Percentiles rank a stretch among this genome's conserved stretches.
Conservation (phyloP, 1,140 invertebrate genomes). For the Harpegnathos saltator region DNA sequence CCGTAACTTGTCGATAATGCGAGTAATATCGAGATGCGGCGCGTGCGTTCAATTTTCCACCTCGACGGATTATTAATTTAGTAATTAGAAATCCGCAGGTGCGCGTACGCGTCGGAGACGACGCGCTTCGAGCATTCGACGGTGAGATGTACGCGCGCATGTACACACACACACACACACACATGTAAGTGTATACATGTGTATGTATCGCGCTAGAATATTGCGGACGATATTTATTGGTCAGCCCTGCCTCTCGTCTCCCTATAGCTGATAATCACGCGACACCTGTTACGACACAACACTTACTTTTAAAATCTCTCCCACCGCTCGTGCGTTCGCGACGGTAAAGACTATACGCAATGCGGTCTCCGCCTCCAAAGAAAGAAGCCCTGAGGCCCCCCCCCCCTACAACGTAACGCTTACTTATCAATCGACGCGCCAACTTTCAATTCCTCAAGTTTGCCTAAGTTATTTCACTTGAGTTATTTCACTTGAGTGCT, state of each 20-base stretch:
- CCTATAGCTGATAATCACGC: constrained; percentile 71
- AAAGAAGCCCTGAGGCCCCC: background rate
- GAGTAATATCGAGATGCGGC: background rate
- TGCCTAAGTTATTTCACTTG: too few relatives aligned
- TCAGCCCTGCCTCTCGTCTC: constrained; percentile 26
- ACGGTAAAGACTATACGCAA: constrained; percentile 1
- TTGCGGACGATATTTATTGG: constrained; percentile 68
- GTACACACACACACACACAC: background rate
- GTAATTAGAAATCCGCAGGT: constrained; percentile 63
- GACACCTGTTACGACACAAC: constrained; percentile 77
- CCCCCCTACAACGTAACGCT: background rate
- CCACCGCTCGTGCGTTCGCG: background rate
- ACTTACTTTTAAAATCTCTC: constrained; percentile 69
- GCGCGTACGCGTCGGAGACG: constrained; percentile 28
- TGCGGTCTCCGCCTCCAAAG: background rate
- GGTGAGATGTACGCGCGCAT: constrained; percentile 2
- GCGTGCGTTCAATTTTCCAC: constrained; percentile 10
- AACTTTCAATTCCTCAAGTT: too few relatives aligned
- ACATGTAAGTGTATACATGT: background rate
- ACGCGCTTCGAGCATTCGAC: constrained; percentile 24
- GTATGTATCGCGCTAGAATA: constrained; percentile 58
- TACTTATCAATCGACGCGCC: background rate
- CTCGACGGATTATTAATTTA: constrained; percentile 57
- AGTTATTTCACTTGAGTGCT: too few relatives aligned
- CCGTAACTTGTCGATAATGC: constrained; percentile 28